Percentiles rank a stretch among this genome's conserved stretches.
phyloP scores from a whole-genome alignment of 2,113 vertebrate genomes.

The Halichoerus grypus region DNA sequence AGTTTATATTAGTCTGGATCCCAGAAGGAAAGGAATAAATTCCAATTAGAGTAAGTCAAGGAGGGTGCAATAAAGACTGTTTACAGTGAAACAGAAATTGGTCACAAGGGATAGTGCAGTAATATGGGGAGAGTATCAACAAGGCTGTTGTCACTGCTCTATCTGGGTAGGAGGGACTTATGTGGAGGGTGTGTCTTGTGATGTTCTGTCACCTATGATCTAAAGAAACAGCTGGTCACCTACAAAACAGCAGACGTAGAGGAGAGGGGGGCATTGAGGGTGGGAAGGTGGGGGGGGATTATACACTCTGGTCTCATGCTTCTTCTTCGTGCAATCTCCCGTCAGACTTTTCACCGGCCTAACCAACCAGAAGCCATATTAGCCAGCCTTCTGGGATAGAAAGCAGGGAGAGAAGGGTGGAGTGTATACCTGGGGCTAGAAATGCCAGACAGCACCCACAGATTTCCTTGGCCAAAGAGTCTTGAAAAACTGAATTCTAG shows the following conservation, averaged over 20 bases:
- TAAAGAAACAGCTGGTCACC: not conserved
- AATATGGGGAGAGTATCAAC: not conserved
- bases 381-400: not conserved
- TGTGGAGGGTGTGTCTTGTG: not conserved
- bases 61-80: not conserved
- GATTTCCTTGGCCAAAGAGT: not conserved
- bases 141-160: not conserved
- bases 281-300: not conserved
- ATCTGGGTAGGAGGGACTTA: not conserved
- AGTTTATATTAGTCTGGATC: not conserved
- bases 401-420: not conserved
- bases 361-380: not conserved
- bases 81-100: not conserved
- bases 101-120: not conserved
- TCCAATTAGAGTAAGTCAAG: slow-evolving; percentile 10
- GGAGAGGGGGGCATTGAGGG: not conserved
- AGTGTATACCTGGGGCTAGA: not conserved
- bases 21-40: not conserved
- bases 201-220: not conserved
- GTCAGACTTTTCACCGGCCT: not conserved
- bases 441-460: not conserved
- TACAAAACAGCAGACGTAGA: not conserved
- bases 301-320: not conserved
- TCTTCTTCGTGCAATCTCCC: not conserved
- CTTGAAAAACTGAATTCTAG: not conserved